Evolutionary conservation across 2,888 invertebrate species (phyloP).

Genomic region (Petrolisthes cinctipes): DNA sequence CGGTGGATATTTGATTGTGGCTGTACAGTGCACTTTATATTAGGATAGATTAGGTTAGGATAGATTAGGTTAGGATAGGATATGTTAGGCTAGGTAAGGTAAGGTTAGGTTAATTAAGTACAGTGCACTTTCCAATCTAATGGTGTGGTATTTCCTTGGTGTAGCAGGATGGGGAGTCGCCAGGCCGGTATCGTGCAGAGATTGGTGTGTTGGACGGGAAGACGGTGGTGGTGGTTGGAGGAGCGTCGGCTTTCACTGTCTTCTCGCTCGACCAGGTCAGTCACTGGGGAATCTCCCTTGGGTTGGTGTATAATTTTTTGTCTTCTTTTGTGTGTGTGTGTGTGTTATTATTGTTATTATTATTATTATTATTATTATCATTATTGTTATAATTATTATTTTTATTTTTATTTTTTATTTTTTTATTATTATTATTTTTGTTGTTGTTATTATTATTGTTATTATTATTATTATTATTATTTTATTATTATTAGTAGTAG

Average conservation of each 20-base stretch:
- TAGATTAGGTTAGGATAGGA: background rate
- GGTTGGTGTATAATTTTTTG: background rate
- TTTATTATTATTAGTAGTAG: no score
- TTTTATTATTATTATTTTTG: no score
- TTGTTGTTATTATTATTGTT: no score
- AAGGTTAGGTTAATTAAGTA: no score
- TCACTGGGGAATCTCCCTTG: background rate
- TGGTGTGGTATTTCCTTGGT: no score
- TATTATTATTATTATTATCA: no score
- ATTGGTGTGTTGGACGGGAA: constrained; percentile 1
- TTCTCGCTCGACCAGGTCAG: constrained; percentile 21
- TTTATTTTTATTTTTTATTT: no score
- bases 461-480: no score
- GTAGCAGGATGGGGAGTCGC: constrained; percentile 4
- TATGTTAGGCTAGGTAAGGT: background rate
- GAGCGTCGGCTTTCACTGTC: constrained; percentile 12
- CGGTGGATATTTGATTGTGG: no score
- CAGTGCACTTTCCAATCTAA: no score
- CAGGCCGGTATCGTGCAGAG: constrained; percentile 20
- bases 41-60: background rate
- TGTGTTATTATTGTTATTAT: no score
- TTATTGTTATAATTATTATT: no score
- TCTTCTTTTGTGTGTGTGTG: background rate
- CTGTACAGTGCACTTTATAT: background rate
- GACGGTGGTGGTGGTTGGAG: constrained; percentile 29